A percentile compares a stretch with the other conserved stretches of the same genome.
These are phyloP conservation scores for Hydra vulgaris DNA, from an alignment of 30 jellyfish, hydroid and myxozoan species.

Conservation along the genomic window DNA sequence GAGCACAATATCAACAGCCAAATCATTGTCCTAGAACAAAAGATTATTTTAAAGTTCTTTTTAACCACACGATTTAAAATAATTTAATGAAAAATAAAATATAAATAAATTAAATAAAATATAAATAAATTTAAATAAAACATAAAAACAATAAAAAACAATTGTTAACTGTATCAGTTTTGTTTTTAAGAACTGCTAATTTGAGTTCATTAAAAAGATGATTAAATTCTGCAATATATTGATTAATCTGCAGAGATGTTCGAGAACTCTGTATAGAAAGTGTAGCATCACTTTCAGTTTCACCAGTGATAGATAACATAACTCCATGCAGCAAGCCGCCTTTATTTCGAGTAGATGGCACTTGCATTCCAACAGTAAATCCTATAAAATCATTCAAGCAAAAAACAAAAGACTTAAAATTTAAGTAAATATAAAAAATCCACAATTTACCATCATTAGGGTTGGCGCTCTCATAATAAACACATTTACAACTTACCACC, in stretches of 20 bases:
- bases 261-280: constrained; percentile 65
- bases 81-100: too few species aligned
- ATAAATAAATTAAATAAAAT: too few species aligned
- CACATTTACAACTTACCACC: too few species aligned
- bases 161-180: neutral
- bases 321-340: constrained; percentile 80
- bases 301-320: constrained; percentile 65
- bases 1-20: constrained; percentile 35
- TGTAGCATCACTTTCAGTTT: constrained; percentile 80
- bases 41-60: too few species aligned
- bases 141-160: too few species aligned
- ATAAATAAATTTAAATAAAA: too few species aligned
- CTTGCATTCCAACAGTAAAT: constrained; percentile 81
- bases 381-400: constrained; percentile 21
- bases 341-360: constrained; percentile 73
- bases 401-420: neutral
- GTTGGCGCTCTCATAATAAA: too few species aligned
- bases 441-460: too few species aligned
- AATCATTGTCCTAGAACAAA: constrained; percentile 29
- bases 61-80: too few species aligned
- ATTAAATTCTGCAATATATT: constrained; percentile 83
- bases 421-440: too few species aligned
- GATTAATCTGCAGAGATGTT: constrained; percentile 70
- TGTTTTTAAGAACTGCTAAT: neutral
- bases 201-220: constrained; percentile 66